These are phyloP conservation scores for Heliocidaris tuberculata DNA, from an alignment of 35 echinoderm and acorn worm species.

Conservation along the genomic window DNA sequence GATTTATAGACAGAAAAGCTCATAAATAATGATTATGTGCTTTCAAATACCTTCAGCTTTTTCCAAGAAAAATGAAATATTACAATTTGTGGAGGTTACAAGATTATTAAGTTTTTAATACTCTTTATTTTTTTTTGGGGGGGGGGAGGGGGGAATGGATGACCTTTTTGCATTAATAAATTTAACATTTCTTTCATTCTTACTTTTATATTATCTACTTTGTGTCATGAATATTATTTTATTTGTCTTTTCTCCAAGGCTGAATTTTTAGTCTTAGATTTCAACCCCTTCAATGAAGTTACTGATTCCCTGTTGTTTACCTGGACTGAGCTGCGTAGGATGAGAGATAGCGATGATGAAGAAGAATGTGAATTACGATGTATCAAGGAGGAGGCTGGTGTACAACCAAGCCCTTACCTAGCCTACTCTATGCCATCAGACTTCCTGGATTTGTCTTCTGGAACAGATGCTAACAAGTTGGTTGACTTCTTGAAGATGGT, in stretches of 20 bases:
- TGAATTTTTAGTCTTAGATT: conserved; percentile 80
- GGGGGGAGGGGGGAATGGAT: too few relatives aligned
- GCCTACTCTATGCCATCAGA: conserved; percentile 78
- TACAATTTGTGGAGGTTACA: neutral
- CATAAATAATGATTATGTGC: too few relatives aligned
- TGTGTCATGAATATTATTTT: neutral
- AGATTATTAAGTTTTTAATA: neutral
- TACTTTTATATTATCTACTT: neutral
- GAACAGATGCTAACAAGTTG: conserved; percentile 71
- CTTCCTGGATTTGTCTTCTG: conserved; percentile 68
- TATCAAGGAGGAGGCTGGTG: conserved; percentile 59
- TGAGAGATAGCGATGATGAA: neutral
- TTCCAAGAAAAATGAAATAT: neutral
- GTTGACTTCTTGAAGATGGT: conserved; percentile 91
- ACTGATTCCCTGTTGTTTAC: conserved; percentile 79
- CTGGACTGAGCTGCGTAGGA: conserved; percentile 71
- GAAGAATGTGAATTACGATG: conserved; percentile 58
- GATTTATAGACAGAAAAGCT: too few relatives aligned
- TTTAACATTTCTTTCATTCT: neutral
- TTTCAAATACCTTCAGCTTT: too few relatives aligned
- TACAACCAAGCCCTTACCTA: conserved; percentile 81
- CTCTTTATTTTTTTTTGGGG: neutral
- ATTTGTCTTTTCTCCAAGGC: conserved; percentile 53
- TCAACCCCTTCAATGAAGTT: conserved; percentile 89
- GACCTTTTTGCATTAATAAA: neutral